Base-by-base conservation (phyloP, 1,140 invertebrate genomes). In the Dreissena polymorpha region DNA sequence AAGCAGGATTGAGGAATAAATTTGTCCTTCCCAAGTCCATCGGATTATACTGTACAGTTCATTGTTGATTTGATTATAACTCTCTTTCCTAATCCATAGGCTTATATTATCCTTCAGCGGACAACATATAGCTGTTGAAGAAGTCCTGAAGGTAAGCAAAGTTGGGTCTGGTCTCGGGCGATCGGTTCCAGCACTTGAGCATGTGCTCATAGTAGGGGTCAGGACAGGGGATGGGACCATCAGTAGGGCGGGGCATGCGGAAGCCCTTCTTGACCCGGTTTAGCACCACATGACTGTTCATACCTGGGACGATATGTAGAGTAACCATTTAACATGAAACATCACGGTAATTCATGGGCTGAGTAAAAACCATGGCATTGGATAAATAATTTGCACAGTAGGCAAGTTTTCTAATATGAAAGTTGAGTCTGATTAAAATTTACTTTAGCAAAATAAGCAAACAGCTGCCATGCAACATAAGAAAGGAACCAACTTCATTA, bases 61-160 rank as follows among this genome's bases (percentile, higher is more conserved):
- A 39, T 39, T 5, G 39, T 39, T 39, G 8, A 39, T 39, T 39
- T 39, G 39, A 2, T 69, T 29, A n/a, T 27, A 18, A 69, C 18
- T 82, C 85, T 13, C 39, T 39, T 39, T 39, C 8, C 39, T 60
- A 60, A 60, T 88, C 88, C 23, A 85, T 84, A 16, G 87, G 86
- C 69, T 83, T 85, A 93, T 99, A 98, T 75, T 97, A 97, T 93
- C 97, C 96, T 93, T 98, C 97, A 88, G 97, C 97, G 85, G 97
- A 97, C 67, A 99, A 97, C 91, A 97, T 97, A 93, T 98, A 99
- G 89, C 98, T 97, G 92, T 99, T 98, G 92, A 99, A 99, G 91
- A 98, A 99, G 90, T 98, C 96, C 91, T 97, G 97, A n/a, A 99
- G 95, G 93, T 98, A 98, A 92, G 98, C 98, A 93, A 99, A 99